Conservation (phyloP, 1,140 invertebrate species). For the Drosophila lacteicornis region DNA sequence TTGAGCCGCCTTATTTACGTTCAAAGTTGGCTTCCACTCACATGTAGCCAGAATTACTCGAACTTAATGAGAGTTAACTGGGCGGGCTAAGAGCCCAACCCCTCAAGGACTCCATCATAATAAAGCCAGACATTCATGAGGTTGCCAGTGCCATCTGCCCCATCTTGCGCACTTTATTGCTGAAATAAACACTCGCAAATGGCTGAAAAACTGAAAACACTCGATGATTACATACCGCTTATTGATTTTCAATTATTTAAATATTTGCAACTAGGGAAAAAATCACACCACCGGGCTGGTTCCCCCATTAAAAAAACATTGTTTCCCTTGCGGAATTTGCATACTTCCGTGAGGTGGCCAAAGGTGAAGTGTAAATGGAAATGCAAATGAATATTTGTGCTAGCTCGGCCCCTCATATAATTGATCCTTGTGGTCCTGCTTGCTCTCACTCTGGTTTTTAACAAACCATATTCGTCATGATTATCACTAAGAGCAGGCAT, state of each 20-base stretch:
- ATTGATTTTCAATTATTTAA: conserved; percentile 51
- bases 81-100: not conserved
- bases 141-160: not conserved
- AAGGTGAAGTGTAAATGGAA: conserved; percentile 20
- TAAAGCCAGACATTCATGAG: not conserved
- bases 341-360: not conserved
- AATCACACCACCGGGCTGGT: not conserved
- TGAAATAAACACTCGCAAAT: not conserved
- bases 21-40: not conserved
- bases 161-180: not conserved
- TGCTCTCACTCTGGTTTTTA: no score
- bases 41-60: not conserved
- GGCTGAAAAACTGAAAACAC: not conserved
- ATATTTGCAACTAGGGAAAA: conserved; percentile 4
- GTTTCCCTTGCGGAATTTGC: conserved; percentile 24
- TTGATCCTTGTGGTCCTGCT: not conserved
- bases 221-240: not conserved
- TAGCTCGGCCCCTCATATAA: not conserved
- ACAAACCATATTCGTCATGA: conserved; percentile 22
- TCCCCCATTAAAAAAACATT: conserved; percentile 2
- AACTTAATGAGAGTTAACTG: conserved; percentile 48
- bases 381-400: conserved; percentile 4
- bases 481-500: conserved; percentile 7
- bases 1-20: not conserved
- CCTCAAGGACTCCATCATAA: not conserved